Evolutionary conservation across 2,888 invertebrate species (phyloP).

Genomic region (Drosophila tanythrix): DNA sequence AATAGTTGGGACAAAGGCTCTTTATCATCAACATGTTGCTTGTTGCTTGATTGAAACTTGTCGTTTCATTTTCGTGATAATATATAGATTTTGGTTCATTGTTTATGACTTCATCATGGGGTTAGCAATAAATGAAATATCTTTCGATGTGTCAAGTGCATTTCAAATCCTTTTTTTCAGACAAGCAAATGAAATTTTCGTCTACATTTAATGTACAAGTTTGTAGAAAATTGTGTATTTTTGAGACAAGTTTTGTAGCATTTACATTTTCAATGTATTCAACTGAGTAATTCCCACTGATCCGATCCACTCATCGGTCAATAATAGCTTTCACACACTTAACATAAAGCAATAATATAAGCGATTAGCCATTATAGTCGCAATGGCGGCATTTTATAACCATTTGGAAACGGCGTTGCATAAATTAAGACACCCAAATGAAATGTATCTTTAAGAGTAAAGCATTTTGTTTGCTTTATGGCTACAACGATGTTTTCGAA

Average conservation of each 20-base stretch:
- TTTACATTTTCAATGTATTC: conserved; percentile 5
- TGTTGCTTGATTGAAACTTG: conserved; percentile 23
- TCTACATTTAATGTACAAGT: not conserved
- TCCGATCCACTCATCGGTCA: conserved; percentile 19
- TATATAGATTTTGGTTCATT: not conserved
- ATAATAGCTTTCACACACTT: conserved; percentile 79
- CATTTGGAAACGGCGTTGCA: conserved; percentile 60
- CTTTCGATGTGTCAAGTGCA: not conserved
- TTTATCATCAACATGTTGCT: conserved; percentile 33
- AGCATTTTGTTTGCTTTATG: conserved; percentile 68
- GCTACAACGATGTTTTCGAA: conserved; percentile 25
- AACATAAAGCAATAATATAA: conserved; percentile 35
- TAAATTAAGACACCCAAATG: conserved; percentile 66
- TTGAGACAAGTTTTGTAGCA: not conserved
- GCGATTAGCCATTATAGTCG: conserved; percentile 53
- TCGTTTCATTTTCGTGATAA: not conserved
- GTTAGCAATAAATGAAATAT: not conserved
- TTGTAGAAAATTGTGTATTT: not conserved
- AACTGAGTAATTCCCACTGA: conserved; percentile 5
- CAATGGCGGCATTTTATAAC: conserved; percentile 59
- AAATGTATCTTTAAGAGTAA: conserved; percentile 66
- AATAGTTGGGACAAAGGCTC: conserved; percentile 27
- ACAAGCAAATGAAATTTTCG: not conserved
- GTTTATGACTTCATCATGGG: not conserved
- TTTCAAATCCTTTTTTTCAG: too few species aligned